These are phyloP conservation scores for Myiagra hebetior DNA, from an alignment of 2,113 vertebrate genomes.

Conservation along the genomic window DNA sequence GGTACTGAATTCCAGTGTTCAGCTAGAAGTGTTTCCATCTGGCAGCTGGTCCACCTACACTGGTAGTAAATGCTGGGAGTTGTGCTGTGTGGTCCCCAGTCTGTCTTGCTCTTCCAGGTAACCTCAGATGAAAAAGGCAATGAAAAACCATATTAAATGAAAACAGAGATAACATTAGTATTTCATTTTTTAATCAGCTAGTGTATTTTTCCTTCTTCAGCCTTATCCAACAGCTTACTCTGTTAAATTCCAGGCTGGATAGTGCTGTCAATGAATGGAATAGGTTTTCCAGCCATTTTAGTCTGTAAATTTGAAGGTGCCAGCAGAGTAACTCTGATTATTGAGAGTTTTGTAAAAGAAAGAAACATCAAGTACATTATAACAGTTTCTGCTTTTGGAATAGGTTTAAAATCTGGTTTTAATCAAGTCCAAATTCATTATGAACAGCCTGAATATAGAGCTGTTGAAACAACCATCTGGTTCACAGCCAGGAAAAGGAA, in stretches of 20 bases:
- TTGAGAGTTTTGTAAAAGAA: background rate
- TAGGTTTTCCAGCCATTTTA: background rate
- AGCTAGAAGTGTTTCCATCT: background rate
- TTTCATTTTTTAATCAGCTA: background rate
- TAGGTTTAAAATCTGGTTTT: background rate
- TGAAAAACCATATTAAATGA: background rate
- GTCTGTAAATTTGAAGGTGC: background rate
- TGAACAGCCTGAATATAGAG: background rate
- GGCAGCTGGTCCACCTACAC: fast-evolving
- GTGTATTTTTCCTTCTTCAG: background rate
- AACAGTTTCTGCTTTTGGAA: background rate
- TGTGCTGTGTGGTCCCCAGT: background rate
- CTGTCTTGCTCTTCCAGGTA: background rate
- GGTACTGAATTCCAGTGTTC: background rate
- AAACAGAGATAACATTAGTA: background rate
- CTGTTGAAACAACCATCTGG: background rate
- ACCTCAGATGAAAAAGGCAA: background rate
- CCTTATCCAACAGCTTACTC: background rate
- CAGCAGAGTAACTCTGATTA: background rate
- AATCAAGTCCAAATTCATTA: too few species aligned
- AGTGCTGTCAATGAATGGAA: background rate
- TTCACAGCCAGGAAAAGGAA: background rate
- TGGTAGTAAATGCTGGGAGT: background rate
- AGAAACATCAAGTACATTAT: background rate
- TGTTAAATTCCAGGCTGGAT: background rate